phyloP scores from a whole-genome alignment of 1,140 invertebrate species.

The Cherax quadricarinatus region DNA sequence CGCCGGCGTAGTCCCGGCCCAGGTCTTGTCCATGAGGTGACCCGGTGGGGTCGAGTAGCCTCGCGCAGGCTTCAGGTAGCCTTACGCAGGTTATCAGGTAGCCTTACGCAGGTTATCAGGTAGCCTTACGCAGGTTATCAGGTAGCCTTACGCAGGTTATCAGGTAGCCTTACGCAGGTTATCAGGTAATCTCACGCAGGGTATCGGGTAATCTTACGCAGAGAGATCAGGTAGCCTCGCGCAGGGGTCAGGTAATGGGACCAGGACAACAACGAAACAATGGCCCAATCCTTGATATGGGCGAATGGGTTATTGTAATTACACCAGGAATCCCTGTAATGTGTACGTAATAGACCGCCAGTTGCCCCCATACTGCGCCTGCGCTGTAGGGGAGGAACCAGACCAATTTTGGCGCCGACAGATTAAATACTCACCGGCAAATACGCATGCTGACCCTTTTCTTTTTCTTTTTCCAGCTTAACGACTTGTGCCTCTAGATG shows the following conservation, averaged over 20 bases:
- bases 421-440: conserved; percentile 47
- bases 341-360: conserved; percentile 16
- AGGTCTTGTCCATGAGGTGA: too few relatives aligned
- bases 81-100: too few relatives aligned
- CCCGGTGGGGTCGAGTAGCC: too few relatives aligned
- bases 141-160: too few relatives aligned
- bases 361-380: conserved; percentile 20
- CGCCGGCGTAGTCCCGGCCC: too few relatives aligned
- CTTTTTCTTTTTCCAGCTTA: conserved; percentile 26
- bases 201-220: too few relatives aligned
- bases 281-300: neutral
- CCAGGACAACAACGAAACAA: neutral
- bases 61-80: too few relatives aligned
- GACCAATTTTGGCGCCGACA: conserved; percentile 35
- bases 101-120: too few relatives aligned
- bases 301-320: conserved; percentile 30
- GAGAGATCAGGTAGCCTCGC: too few relatives aligned
- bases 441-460: conserved; percentile 24
- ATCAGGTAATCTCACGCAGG: neutral
- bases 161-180: too few relatives aligned
- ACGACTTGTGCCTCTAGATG: conserved; percentile 9
- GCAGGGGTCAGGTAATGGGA: neutral
- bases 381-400: conserved; percentile 19
- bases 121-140: too few relatives aligned
- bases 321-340: conserved; percentile 43